Percentiles rank a stretch among this genome's conserved stretches.
phyloP scores from a whole-genome alignment of 1,140 invertebrate species.

The Vanessa tameamea region DNA sequence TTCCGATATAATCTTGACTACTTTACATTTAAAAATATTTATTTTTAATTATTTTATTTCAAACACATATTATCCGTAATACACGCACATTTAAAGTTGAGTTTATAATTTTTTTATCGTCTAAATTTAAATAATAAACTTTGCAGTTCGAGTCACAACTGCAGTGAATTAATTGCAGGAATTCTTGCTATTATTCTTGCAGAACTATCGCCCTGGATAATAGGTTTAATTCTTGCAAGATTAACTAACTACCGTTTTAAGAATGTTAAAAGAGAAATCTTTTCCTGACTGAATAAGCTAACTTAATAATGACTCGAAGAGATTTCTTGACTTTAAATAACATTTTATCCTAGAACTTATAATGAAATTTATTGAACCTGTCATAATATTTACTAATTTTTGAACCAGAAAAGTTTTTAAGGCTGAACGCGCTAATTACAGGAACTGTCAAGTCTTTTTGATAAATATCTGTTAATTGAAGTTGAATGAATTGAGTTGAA shows the following conservation, averaged over 20 bases:
- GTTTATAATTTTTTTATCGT: background rate
- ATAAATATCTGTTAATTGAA: too few relatives aligned
- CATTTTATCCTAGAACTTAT: background rate
- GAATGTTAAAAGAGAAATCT: background rate
- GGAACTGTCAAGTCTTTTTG: too few relatives aligned
- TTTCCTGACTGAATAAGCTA: background rate
- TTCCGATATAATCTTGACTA: too few relatives aligned
- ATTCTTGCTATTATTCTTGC: slow-evolving; percentile 9
- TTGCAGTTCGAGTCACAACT: background rate
- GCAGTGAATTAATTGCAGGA: background rate
- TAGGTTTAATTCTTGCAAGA: slow-evolving; percentile 6
- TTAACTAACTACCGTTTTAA: slow-evolving; percentile 11
- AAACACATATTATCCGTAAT: too few relatives aligned
- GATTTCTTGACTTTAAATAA: background rate
- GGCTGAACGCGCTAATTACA: too few relatives aligned
- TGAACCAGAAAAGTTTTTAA: too few relatives aligned
- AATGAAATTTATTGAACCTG: background rate
- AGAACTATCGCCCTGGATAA: slow-evolving; percentile 3
- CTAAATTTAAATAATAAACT: slow-evolving; percentile 6
- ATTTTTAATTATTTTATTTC: too few relatives aligned
- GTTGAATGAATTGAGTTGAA: too few relatives aligned
- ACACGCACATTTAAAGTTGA: too few relatives aligned
- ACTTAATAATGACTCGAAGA: background rate
- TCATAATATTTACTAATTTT: too few relatives aligned
- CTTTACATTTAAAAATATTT: too few relatives aligned